A percentile compares a stretch with the other conserved stretches of the same genome.
Evolutionary conservation across 2,797 vertebrate species (phyloP).

Genomic region (Gymnothorax javanicus): DNA sequence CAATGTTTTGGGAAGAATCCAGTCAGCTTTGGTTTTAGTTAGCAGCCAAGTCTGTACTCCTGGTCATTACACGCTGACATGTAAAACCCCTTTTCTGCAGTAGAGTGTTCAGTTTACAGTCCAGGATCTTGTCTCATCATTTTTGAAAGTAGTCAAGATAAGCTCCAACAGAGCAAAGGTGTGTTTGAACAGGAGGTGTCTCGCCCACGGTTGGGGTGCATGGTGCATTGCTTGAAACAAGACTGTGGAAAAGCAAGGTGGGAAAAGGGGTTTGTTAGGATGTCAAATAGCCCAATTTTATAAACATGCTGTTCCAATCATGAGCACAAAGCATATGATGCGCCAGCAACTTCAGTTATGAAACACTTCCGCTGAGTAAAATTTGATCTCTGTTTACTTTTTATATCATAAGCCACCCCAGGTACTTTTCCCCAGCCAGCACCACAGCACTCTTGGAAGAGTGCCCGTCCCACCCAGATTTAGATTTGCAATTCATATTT

Average conservation of each 20-base stretch:
- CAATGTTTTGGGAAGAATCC: too few relatives aligned
- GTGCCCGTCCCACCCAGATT: background rate
- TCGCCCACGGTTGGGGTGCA: background rate
- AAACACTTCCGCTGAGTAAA: conserved; percentile 26
- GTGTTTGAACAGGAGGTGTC: conserved; percentile 10
- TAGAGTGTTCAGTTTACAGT: too few relatives aligned
- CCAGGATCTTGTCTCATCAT: too few relatives aligned
- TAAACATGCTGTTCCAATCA: conserved; percentile 46
- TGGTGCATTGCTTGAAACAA: background rate
- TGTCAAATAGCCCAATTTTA: conserved; percentile 28
- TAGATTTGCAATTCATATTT: background rate
- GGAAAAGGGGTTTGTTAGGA: background rate
- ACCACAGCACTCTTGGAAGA: background rate
- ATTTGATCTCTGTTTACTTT: conserved; percentile 41
- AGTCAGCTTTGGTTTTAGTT: too few relatives aligned
- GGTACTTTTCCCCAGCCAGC: background rate
- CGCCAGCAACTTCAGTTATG: background rate
- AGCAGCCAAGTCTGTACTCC: too few relatives aligned
- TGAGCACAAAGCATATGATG: conserved; percentile 27
- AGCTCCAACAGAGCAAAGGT: background rate
- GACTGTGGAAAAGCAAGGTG: background rate
- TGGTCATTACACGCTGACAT: too few relatives aligned
- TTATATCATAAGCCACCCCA: conserved; percentile 17
- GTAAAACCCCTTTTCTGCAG: too few relatives aligned
- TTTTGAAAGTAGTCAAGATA: background rate